phyloP scores from a whole-genome alignment of 2,113 vertebrate genomes.

The Clarias macrocephalus region DNA sequence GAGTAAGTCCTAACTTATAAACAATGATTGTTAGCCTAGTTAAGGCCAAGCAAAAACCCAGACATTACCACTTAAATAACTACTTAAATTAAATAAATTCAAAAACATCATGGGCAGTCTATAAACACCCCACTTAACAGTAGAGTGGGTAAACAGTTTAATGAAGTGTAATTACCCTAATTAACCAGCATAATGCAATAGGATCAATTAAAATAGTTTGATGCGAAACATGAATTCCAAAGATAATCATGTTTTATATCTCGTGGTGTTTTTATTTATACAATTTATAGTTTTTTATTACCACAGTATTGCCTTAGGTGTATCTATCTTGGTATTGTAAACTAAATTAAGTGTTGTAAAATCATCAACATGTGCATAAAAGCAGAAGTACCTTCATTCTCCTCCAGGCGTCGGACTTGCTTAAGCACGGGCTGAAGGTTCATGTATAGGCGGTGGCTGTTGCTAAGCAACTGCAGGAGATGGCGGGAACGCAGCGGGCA shows the following conservation, averaged over 20 bases:
- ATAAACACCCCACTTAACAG: background rate
- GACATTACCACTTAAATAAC: background rate
- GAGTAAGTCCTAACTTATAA: background rate
- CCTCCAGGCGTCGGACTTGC: conserved; percentile 90
- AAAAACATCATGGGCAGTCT: background rate
- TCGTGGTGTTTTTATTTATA: background rate
- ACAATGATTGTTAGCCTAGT: background rate
- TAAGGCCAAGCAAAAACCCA: background rate
- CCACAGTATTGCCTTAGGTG: background rate
- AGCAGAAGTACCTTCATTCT: conserved; percentile 85
- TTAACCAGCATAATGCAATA: too few species aligned
- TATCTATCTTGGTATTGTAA: background rate
- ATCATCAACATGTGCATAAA: background rate
- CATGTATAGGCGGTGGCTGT: conserved; percentile 97
- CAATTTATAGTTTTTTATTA: too few species aligned
- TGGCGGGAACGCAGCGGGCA: conserved; percentile 91
- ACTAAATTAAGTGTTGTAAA: background rate
- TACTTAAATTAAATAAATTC: background rate
- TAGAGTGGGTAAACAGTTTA: background rate
- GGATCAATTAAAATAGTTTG: background rate
- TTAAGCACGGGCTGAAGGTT: conserved; percentile 94
- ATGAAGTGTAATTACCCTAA: background rate
- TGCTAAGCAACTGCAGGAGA: conserved; percentile 95
- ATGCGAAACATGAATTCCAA: background rate
- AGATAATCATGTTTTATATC: background rate